These are phyloP conservation scores for Thymelicus lineola DNA, from an alignment of 2,888 invertebrate genomes.

Conservation along the genomic window DNA sequence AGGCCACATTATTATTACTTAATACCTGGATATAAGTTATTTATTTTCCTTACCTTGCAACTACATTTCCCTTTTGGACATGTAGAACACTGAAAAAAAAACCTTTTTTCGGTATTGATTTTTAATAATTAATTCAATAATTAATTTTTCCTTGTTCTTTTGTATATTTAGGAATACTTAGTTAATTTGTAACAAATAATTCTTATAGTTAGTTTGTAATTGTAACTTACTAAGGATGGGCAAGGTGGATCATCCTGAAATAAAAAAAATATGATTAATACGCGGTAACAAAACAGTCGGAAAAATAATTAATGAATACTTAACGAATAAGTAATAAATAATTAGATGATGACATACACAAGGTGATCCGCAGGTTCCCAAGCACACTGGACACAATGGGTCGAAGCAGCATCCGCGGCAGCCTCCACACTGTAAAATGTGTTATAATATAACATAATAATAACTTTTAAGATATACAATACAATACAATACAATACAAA, in stretches of 20 bases:
- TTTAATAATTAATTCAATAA: no score
- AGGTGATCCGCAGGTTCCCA: slow-evolving; percentile 45
- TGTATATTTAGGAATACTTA: background rate
- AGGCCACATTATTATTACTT: no score
- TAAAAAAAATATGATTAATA: background rate
- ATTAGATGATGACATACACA: slow-evolving; percentile 46
- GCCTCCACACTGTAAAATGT: slow-evolving; percentile 55
- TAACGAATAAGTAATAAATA: no score
- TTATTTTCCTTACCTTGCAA: slow-evolving; percentile 54
- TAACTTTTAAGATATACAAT: no score
- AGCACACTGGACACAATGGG: slow-evolving; percentile 48
- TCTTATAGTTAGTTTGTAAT: no score
- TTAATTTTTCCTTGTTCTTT: background rate
- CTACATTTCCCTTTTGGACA: slow-evolving; percentile 51
- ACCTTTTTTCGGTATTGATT: no score
- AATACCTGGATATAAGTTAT: no score
- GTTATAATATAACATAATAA: no score
- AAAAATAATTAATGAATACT: no score
- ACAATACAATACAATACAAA: no score
- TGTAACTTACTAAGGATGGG: slow-evolving; percentile 41
- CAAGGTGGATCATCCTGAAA: slow-evolving; percentile 45
- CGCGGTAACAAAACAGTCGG: no score
- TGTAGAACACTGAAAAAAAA: slow-evolving; percentile 42
- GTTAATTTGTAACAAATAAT: background rate
- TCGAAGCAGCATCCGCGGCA: slow-evolving; percentile 55